Base-by-base conservation (phyloP, 37 sponge, comb jelly and placozoan genomes). In the Eunapius fragilis region DNA sequence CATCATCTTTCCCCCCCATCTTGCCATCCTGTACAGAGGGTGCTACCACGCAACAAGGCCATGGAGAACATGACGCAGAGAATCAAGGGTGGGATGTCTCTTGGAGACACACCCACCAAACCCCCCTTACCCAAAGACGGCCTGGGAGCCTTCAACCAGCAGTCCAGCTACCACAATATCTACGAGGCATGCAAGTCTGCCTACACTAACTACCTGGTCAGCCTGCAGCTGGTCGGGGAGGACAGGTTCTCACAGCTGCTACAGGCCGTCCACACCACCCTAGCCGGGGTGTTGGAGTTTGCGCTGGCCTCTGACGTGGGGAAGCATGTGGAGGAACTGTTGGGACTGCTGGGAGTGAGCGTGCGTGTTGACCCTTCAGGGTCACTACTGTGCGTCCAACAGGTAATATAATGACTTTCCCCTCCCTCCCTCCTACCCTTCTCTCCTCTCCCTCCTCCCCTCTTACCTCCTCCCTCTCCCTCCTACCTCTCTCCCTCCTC, bases 321-420 rank as follows among this genome's bases (percentile, higher is more conserved):
- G 12, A 83, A 82, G 38, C 69, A 83, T 91, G 84, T 87, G 25
- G 94, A 94, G 70, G 94, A 94, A 81, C 67, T 94, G 0, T 71
- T 90, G 69, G 31, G 35, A 3, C 90, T 90, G 47, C 3, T 90
- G 10, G 17, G 24, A 0, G 71, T 70, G 70, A 90, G 88, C 23
- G 38, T 90, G 13, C 84, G 76, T 31, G 89, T 94, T 14, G 94
- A 94, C 25, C 78, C 91, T 0, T 83, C 89, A 22, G 91, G 91
- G 10, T 84, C 86, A n/a, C 74, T 94, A 25, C 85, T 94, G 49
- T 94, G 94, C 70, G 83, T 90, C 25, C 94, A 94, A 72, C 94
- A 94, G 88, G 93, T 93, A 36, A 37, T 69, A 47, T 25, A 24
- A 79, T 49, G 22, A 38, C 10, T 78, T 27, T 2, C 79, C 38